Evolutionary conservation across 2,888 invertebrate genomes (phyloP), one percentile per base, ranked within the genome.

Genomic region (Limnephilus rhombicus): DNA sequence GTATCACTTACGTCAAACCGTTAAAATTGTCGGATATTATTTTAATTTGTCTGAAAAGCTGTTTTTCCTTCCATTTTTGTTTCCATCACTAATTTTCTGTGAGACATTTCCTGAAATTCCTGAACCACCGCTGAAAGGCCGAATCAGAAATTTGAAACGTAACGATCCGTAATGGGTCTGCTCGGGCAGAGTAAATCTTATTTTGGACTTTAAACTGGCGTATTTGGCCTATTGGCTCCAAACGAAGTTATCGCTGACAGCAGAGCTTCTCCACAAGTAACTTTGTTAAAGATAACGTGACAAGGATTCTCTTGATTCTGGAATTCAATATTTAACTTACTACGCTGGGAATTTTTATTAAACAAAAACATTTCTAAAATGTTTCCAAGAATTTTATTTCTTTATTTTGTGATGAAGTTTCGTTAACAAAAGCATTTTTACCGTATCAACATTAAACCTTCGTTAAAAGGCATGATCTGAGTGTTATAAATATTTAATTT

Each of bases 221-320:
- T 29, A 49, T 45, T 86, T 37, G 11, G 45, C 5, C 85, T 85
- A 41, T 45, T 85, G n/a, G n/a, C 68, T 68, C 5, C 24, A 9
- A 68, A 68, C n/a, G 68, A 68, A 68, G 68, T 68, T 68, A 49
- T 85, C 85, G 45, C n/a, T 85, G 85, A n/a, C 86, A 86, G 68
- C 24, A n/a, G 68, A 9, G 9, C 24, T 1, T 53, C 53, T n/a
- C 24, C 24, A 68, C 68, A 9, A 24, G n/a, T 24, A 68, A 68
- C 24, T 68, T 68, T n/a, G 68, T 68, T 68, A 68, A 68, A 68
- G 7, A 68, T 68, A 24, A 68, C 68, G 68, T 68, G 68, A 68
- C 68, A 68, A 68, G 68, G 68, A 68, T 68, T 9, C n/a, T 68
- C 24, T 53, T 68, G 68, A n/a, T 24, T 24, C 24, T 68, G 68